Conservation (phyloP, 2,797 vertebrate species). For the Bovichtus diacanthus region DNA sequence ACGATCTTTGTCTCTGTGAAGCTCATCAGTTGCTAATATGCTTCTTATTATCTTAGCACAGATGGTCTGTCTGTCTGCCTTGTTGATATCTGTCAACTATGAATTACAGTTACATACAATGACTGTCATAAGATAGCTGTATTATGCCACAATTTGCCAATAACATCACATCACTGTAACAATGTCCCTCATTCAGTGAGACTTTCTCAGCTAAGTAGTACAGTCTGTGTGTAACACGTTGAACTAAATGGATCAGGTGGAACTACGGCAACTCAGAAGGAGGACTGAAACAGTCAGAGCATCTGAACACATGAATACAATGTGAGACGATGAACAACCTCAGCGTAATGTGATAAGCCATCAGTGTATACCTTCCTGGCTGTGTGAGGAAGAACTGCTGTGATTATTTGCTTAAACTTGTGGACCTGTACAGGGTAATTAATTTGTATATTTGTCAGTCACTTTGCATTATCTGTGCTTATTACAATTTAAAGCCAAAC, state of each 20-base stretch:
- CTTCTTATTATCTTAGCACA: slow-evolving; percentile 63
- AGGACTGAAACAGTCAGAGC: slow-evolving; percentile 11
- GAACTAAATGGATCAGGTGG: slow-evolving; percentile 12
- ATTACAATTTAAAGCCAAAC: slow-evolving; percentile 64
- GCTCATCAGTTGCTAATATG: slow-evolving; percentile 53
- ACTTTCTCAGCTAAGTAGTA: slow-evolving; percentile 4
- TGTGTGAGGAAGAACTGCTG: slow-evolving; percentile 32
- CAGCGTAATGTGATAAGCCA: slow-evolving; percentile 57
- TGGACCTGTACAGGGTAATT: slow-evolving; percentile 55
- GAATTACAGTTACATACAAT: slow-evolving; percentile 39
- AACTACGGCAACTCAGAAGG: slow-evolving; percentile 8
- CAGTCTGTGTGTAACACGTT: slow-evolving; percentile 9
- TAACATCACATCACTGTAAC: slow-evolving; percentile 50
- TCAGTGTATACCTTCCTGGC: slow-evolving; percentile 38
- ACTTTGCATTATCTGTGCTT: slow-evolving; percentile 41
- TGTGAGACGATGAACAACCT: slow-evolving; percentile 11
- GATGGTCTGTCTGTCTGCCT: slow-evolving; percentile 56
- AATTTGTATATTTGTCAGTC: slow-evolving; percentile 64
- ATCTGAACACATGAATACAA: background rate
- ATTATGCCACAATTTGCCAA: slow-evolving; percentile 64
- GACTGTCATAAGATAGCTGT: slow-evolving; percentile 44
- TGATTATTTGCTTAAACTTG: slow-evolving; percentile 44
- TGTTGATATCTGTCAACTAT: slow-evolving; percentile 56
- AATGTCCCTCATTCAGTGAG: slow-evolving; percentile 32
- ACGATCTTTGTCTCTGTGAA: slow-evolving; percentile 48